These are phyloP conservation scores for Spea hammondii DNA, from an alignment of 2,797 vertebrate genomes.

Conservation along the genomic window DNA sequence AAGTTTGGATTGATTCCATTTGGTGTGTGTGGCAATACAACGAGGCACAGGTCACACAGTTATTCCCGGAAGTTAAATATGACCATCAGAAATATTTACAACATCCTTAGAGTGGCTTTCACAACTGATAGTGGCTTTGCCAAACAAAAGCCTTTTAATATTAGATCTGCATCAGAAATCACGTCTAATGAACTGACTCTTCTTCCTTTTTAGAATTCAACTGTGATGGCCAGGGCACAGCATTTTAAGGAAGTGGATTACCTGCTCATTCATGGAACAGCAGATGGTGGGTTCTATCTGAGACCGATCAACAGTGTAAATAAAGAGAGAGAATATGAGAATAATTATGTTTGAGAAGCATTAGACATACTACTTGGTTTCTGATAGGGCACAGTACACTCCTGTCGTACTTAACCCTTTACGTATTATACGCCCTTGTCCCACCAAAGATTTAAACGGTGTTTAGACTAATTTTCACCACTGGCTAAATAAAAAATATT, in stretches of 20 bases:
- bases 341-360: slow-evolving; percentile 74
- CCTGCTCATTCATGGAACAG: slow-evolving; percentile 81
- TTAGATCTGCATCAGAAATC: slow-evolving; percentile 59
- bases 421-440: too few species aligned
- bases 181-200: slow-evolving; percentile 67
- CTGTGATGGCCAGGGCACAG: slow-evolving; percentile 79
- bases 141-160: slow-evolving; percentile 53
- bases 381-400: slow-evolving; percentile 66
- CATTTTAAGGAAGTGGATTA: slow-evolving; percentile 80
- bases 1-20: background rate
- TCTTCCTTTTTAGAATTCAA: slow-evolving; percentile 77
- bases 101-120: slow-evolving; percentile 13
- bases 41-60: background rate
- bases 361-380: slow-evolving; percentile 69
- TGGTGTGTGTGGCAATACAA: background rate
- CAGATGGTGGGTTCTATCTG: slow-evolving; percentile 80
- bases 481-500: too few species aligned
- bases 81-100: background rate
- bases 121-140: slow-evolving; percentile 40
- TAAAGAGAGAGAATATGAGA: slow-evolving; percentile 74
- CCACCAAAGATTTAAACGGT: too few species aligned
- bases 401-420: too few species aligned
- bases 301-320: slow-evolving; percentile 64
- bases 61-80: background rate
- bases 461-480: too few species aligned